phyloP scores from a whole-genome alignment of 1,140 invertebrate species.

The Antheraea mylitta region DNA sequence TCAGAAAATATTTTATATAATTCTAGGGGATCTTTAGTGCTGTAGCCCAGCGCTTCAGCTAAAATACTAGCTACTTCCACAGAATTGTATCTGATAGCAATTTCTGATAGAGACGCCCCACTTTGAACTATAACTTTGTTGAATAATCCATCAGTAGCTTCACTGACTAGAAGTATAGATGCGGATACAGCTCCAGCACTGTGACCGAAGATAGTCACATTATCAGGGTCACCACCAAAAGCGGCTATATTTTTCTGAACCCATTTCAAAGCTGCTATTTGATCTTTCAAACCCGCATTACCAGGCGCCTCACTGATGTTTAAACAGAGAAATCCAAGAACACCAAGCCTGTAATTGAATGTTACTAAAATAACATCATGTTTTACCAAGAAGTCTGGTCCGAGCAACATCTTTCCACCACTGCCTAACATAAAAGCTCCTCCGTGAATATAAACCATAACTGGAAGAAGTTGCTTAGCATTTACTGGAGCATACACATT shows the following conservation, averaged over 20 bases:
- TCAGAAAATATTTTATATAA: constrained; percentile 14
- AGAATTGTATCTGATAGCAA: constrained; percentile 8
- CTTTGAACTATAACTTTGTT: constrained; percentile 24
- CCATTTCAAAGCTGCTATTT: constrained; percentile 21
- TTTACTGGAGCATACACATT: constrained; percentile 18
- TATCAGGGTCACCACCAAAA: constrained; percentile 20
- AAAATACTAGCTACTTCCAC: constrained; percentile 1
- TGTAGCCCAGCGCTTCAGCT: constrained; percentile 14
- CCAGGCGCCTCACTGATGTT: constrained; percentile 12
- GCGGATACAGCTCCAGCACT: constrained; percentile 20
- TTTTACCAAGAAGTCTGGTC: constrained; percentile 17
- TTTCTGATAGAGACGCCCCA: constrained; percentile 12
- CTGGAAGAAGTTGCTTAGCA: constrained; percentile 11
- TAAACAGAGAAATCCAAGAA: constrained; percentile 20
- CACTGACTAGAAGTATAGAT: constrained; percentile 14
- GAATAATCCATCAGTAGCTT: constrained; percentile 16
- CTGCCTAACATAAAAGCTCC: constrained; percentile 16
- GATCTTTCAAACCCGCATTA: constrained; percentile 27
- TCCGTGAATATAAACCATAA: constrained; percentile 23
- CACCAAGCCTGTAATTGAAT: constrained; percentile 21
- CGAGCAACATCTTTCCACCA: neutral
- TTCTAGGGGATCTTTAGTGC: constrained; percentile 8
- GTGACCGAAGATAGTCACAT: constrained; percentile 20
- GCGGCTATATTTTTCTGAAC: constrained; percentile 22
- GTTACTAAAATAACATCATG: constrained; percentile 24